Conservation (phyloP, 2,888 invertebrate species). For the Clistopyga incitator region DNA sequence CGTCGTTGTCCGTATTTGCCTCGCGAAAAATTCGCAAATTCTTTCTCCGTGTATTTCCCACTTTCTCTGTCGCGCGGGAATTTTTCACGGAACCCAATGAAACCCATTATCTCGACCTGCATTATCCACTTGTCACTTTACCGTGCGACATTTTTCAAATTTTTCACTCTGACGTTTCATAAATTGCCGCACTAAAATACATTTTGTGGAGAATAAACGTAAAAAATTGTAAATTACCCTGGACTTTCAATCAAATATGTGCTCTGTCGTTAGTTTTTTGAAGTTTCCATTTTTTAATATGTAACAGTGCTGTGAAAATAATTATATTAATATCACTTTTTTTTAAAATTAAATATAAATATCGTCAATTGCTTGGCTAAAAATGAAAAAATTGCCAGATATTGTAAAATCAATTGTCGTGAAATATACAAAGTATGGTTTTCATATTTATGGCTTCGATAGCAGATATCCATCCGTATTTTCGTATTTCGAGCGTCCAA, state of each 20-base stretch:
- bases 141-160: not conserved
- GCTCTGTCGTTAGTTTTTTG: no score
- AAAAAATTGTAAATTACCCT: no score
- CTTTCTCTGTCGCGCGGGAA: not conserved
- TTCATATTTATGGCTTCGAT: not conserved
- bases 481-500: not conserved
- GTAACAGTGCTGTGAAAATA: no score
- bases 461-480: not conserved
- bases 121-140: not conserved
- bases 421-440: no score
- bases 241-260: no score
- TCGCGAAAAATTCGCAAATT: slow-evolving; percentile 25
- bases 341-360: no score
- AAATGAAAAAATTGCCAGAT: no score
- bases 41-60: not conserved
- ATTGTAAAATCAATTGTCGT: no score
- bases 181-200: not conserved
- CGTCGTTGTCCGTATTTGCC: slow-evolving; percentile 25
- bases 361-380: no score
- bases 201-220: no score
- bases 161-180: not conserved
- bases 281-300: no score
- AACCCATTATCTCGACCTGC: slow-evolving; percentile 4
- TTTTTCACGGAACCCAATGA: slow-evolving; percentile 1
- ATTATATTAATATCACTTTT: no score